phyloP scores from a whole-genome alignment of 2,113 vertebrate genomes.

The Platycercus adscitus region DNA sequence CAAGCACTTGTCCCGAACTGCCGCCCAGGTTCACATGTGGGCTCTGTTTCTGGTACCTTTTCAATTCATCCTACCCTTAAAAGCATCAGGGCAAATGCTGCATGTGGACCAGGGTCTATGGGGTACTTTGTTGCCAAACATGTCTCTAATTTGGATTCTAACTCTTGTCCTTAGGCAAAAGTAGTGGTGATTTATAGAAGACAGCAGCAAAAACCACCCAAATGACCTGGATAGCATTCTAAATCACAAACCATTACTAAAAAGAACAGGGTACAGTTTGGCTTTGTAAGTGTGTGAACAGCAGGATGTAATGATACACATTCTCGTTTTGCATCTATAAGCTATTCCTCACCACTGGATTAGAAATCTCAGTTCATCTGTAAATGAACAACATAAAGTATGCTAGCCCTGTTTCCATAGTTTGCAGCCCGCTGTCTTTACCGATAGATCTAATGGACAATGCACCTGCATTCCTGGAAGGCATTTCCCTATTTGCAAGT shows the following conservation, averaged over 20 bases:
- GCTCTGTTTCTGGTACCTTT: neutral
- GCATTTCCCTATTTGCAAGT: neutral
- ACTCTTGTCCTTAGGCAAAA: neutral
- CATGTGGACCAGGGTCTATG: accelerated
- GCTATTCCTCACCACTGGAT: neutral
- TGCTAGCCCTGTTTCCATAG: neutral
- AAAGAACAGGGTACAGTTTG: neutral
- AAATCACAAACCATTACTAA: neutral
- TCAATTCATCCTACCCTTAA: neutral
- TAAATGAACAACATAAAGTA: accelerated
- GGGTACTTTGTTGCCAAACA: neutral
- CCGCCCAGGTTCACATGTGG: neutral
- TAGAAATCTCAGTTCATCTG: neutral
- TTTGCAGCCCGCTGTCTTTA: neutral
- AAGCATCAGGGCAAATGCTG: neutral
- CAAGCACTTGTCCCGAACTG: neutral
- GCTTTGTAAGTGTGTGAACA: neutral
- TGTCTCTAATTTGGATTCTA: neutral
- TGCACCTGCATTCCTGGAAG: neutral
- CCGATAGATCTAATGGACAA: no score
- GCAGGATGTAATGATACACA: neutral
- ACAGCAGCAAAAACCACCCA: neutral
- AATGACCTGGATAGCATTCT: neutral
- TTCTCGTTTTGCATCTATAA: neutral
- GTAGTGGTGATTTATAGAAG: neutral